Base-by-base conservation (phyloP, 2,797 vertebrate genomes). In the Lophura swinhoii region DNA sequence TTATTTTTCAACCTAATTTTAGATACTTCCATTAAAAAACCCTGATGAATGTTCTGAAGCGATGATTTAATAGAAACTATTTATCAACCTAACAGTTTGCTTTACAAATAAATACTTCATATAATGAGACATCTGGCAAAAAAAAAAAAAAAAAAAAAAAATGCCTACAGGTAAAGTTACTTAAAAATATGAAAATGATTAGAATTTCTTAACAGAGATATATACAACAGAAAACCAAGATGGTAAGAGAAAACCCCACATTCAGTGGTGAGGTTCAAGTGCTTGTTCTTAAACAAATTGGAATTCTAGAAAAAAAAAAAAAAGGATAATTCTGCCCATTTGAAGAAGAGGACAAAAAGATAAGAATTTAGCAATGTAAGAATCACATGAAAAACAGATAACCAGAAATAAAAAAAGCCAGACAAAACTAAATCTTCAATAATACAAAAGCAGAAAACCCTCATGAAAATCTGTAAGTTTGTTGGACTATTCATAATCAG, bases 1-100 rank as follows among this genome's bases (percentile, higher is more conserved):
- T 73, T 84, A 31, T 87, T 94, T 93, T 92, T 80, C 22, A 86
- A 13, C 48, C 43, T 70, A 86, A 75, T 84, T 90, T 91, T 91
- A 85, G 72, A 60, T 31, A n/a, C 5, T 82, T 76, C 9, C 21
- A 55, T 94, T 83, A 59, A 80, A 80, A 83, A 48, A 15, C 9
- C 17, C 21, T 49, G 55, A 79, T n/a, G 29, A 79, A 77, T 66
- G 14, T 72, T 91, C 74, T 43, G 89, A 81, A 90, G 35, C 49
- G 72, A 28, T 78, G 89, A 74, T 46, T 67, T 85, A 87, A 60
- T 80, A 62, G 44, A 75, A 91, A 89, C 46, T 80, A 90, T 82
- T 95, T 95, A 74, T 87, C 78, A 80, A 44, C 23, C 41, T 91
- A 85, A 83, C 58, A 83, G 49, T 88, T 88, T 79, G 29, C 35